Percentiles rank a stretch among this genome's conserved stretches.
Evolutionary conservation across 2,113 vertebrate species (phyloP).

Genomic region (Pionites leucogaster): DNA sequence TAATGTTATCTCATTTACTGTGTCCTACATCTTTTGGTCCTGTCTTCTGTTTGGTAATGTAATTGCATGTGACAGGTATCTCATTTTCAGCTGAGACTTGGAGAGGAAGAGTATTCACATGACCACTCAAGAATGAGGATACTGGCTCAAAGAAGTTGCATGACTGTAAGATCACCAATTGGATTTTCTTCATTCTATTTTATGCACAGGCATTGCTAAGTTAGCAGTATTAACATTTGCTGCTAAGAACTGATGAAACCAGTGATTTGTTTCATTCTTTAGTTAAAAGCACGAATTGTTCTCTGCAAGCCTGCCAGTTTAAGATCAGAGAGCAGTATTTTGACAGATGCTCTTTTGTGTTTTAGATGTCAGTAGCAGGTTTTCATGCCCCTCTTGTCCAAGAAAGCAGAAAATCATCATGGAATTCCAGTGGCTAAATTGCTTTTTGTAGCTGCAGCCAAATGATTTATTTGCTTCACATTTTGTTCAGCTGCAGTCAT

Average conservation of each 20-base stretch:
- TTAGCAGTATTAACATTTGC: background rate
- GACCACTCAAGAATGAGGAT: background rate
- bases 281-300: background rate
- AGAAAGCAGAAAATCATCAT: conserved; percentile 13
- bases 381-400: background rate
- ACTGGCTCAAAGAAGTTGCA: background rate
- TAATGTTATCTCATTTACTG: background rate
- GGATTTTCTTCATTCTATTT: background rate
- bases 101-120: background rate
- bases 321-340: conserved; percentile 11
- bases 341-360: conserved; percentile 2
- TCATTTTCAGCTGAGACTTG: background rate
- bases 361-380: conserved; percentile 10
- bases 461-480: background rate
- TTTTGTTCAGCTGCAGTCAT: background rate
- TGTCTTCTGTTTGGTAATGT: background rate
- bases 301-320: background rate
- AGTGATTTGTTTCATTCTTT: background rate
- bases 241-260: background rate
- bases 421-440: conserved; percentile 30
- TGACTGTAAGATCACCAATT: background rate
- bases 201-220: background rate
- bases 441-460: conserved; percentile 19
- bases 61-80: background rate
- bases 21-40: background rate